Conservation (phyloP, 2,888 invertebrate species). For the Ptychoptera contaminata region DNA sequence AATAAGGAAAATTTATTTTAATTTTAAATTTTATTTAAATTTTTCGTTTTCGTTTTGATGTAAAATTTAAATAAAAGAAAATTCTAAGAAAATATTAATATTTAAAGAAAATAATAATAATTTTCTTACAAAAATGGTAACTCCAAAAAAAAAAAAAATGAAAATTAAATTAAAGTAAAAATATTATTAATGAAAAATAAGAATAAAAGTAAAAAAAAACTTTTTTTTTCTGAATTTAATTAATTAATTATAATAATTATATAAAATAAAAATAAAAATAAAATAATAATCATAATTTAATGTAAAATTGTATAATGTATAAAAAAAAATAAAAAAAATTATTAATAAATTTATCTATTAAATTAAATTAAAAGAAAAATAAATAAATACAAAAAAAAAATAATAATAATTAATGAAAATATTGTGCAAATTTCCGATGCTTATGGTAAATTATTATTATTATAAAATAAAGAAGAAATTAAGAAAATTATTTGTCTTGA, state of each 20-base stretch:
- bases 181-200: slow-evolving; percentile 27
- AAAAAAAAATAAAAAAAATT: slow-evolving; percentile 2
- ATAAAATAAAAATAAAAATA: slow-evolving; percentile 1
- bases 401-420: too few species aligned
- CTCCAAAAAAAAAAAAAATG: slow-evolving; percentile 5
- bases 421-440: too few species aligned
- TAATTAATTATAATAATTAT: slow-evolving; percentile 14
- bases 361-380: slow-evolving; percentile 4
- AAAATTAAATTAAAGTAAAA: slow-evolving; percentile 7
- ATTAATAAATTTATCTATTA: not conserved
- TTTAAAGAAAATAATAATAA: slow-evolving; percentile 48
- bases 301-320: not conserved
- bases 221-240: slow-evolving; percentile 10
- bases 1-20: too few species aligned
- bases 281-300: not conserved
- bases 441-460: too few species aligned
- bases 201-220: slow-evolving; percentile 24
- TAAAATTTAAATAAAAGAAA: not conserved
- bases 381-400: slow-evolving; percentile 6
- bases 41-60: not conserved
- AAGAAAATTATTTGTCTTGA: too few species aligned
- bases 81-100: slow-evolving; percentile 3
- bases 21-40: too few species aligned
- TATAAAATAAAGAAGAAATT: too few species aligned
- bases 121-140: slow-evolving; percentile 5